Evolutionary conservation across 2,888 invertebrate genomes (phyloP), one percentile per base, ranked within the genome.

Genomic region (Campoplex nolae): DNA sequence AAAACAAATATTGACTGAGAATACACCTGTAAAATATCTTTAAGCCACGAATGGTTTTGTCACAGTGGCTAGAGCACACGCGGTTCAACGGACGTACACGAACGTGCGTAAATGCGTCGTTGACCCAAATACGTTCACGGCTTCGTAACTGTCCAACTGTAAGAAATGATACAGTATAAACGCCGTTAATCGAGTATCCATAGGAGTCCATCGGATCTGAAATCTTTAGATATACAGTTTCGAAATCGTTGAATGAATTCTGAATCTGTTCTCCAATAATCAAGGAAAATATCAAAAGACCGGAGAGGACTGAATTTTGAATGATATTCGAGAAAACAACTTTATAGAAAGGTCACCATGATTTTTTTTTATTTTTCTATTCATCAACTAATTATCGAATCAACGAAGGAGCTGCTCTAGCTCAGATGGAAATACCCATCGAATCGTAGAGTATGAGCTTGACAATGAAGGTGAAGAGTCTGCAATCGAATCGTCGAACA

Each of bases 91-190:
- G 56, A 88, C 88, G 84, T 67, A 77, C 23, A 23, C 58, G 83
- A 79, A 79, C 82, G 84, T 80, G 88, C 84, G 87, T 87, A 84
- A 85, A 85, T 88, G 84, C 85, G 83, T 73, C 79, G 82, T 54
- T 88, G 89, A 89, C 88, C 89, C 82, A 87, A 89, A 89, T 89
- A 88, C 88, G 87, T 83, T 88, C 83, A 88, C 85, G 87, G 81
- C 88, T 83, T 81, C 68, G 87, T 86, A 85, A 85, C 87, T 87
- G 86, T 87, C 85, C 79, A 83, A 77, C 83, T 83, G 71, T 68
- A 23, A 68, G 62, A 62, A 28, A 32, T 32, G 62, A 32, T 32
- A 62, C 62, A 62, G 62, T 62, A 16, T 32, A 62, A 62, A 32
- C 32, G 32, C 62, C 32, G 62, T 62, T 62, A 62, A 62, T 62